Percentiles rank a stretch among this genome's conserved stretches.
phyloP scores from a whole-genome alignment of 1,140 invertebrate species.

The Dendroctonus ponderosae region DNA sequence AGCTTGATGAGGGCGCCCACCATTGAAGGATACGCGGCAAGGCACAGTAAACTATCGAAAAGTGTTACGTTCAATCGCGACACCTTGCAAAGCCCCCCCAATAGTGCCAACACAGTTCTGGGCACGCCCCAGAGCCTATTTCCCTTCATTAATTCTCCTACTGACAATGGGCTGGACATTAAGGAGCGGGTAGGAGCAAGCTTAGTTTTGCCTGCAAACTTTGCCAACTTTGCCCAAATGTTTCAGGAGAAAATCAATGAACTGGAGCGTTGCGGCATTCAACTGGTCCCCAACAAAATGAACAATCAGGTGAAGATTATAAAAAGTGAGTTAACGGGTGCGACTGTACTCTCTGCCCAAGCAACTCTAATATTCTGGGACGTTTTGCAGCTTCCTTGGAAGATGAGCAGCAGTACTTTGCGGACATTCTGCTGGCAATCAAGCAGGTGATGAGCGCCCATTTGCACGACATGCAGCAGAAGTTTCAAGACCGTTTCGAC shows the following conservation, averaged over 20 bases:
- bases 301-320: constrained; percentile 47
- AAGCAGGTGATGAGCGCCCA: constrained; percentile 73
- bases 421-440: constrained; percentile 71
- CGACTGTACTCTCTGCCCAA: neutral
- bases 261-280: constrained; percentile 42
- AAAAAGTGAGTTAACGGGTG: constrained; percentile 41
- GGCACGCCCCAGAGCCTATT: constrained; percentile 40
- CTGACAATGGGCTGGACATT: constrained; percentile 29
- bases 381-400: constrained; percentile 48
- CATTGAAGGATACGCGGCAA: constrained; percentile 79
- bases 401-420: constrained; percentile 74
- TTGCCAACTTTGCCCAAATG: neutral
- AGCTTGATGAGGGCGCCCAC: constrained; percentile 73
- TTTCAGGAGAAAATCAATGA: constrained; percentile 39
- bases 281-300: constrained; percentile 43
- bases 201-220: neutral
- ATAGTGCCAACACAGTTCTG: constrained; percentile 51
- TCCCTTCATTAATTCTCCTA: constrained; percentile 36
- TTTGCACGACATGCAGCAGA: constrained; percentile 64
- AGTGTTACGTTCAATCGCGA: constrained; percentile 85
- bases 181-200: constrained; percentile 10
- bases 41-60: constrained; percentile 83
- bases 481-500: constrained; percentile 67
- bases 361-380: neutral
- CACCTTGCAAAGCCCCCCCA: constrained; percentile 75